Percentiles rank a stretch among this genome's conserved stretches.
These are phyloP conservation scores for Corythornis vintsioides DNA, from an alignment of 2,113 vertebrate species.

Conservation along the genomic window DNA sequence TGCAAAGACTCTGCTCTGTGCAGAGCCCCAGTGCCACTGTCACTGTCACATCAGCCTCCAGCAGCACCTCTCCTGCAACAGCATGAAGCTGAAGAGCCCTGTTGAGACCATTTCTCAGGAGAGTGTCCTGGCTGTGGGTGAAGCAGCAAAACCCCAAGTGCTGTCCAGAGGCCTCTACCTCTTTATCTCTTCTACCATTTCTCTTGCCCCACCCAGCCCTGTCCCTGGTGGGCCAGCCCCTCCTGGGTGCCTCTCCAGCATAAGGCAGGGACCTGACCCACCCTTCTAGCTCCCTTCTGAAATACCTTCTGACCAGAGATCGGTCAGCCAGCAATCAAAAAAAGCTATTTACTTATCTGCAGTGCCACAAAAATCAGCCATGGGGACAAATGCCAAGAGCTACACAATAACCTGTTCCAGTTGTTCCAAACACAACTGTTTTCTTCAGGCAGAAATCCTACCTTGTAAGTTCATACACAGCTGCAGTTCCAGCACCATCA, in stretches of 20 bases:
- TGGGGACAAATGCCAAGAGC: neutral
- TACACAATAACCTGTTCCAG: neutral
- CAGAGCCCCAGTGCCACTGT: neutral
- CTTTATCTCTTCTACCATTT: rapidly evolving
- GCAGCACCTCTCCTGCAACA: neutral
- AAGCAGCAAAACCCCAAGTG: neutral
- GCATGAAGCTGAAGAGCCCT: neutral
- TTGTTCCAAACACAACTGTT: neutral
- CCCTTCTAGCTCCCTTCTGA: neutral
- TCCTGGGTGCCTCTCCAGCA: neutral
- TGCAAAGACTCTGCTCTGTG: too few species aligned
- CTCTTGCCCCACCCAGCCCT: neutral
- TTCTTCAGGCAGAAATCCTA: neutral
- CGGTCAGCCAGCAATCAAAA: neutral
- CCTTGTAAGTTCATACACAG: neutral
- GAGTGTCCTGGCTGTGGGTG: rapidly evolving
- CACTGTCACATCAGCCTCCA: neutral
- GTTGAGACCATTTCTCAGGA: rapidly evolving
- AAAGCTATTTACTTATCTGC: neutral
- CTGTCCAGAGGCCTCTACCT: neutral
- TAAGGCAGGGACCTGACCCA: neutral
- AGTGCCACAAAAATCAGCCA: neutral
- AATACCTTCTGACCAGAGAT: neutral
- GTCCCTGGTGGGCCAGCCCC: neutral
- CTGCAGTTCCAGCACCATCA: neutral